Percentiles rank a stretch among this genome's conserved stretches.
Conservation (phyloP, 2,113 vertebrate genomes). For the Sapajus apella region DNA sequence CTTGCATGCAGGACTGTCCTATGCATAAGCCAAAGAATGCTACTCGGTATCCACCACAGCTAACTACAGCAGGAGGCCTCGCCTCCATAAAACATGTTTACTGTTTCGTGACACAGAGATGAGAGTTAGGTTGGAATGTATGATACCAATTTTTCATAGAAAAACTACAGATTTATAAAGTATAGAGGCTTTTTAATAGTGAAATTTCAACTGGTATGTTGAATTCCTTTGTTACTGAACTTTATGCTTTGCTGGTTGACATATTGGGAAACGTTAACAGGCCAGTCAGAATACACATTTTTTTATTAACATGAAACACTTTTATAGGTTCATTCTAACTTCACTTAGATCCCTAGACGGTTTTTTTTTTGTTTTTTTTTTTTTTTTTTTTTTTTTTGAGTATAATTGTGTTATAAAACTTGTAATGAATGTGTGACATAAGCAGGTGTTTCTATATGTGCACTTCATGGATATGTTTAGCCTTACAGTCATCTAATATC, state of each 20-base stretch:
- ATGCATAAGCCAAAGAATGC: background rate
- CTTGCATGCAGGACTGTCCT: too few relatives aligned
- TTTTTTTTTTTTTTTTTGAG: background rate
- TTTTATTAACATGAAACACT: too few relatives aligned
- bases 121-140: background rate
- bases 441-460: rapidly evolving
- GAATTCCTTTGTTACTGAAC: background rate
- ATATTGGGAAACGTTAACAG: background rate
- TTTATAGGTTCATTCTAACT: background rate
- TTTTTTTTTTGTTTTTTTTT: background rate
- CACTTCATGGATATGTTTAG: rapidly evolving
- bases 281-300: background rate
- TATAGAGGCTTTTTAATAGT: background rate
- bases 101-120: background rate
- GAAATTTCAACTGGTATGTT: background rate
- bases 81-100: background rate
- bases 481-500: rapidly evolving
- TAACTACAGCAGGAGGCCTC: background rate
- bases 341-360: too few relatives aligned
- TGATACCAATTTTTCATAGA: background rate
- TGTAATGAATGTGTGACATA: rapidly evolving
- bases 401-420: background rate
- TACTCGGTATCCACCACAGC: background rate
- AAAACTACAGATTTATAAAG: background rate
- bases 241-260: background rate